phyloP scores from a whole-genome alignment of 1,140 invertebrate genomes.

The Stratiolaelaps scimitus region DNA sequence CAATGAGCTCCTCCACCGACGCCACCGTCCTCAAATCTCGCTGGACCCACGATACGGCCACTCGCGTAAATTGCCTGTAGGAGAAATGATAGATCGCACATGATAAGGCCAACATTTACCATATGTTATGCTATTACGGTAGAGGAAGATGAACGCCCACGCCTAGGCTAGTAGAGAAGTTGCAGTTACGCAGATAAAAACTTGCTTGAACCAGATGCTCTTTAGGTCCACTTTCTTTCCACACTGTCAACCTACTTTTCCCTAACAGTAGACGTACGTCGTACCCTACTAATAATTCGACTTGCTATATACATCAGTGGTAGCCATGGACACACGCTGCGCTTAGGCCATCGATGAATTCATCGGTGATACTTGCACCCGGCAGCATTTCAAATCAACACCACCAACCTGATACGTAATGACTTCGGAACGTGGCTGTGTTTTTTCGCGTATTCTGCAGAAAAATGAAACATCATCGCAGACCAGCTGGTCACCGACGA shows the following conservation, averaged over 20 bases:
- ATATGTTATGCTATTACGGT: not conserved
- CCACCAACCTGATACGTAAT: constrained; percentile 51
- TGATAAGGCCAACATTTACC: not conserved
- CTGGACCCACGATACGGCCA: constrained; percentile 8
- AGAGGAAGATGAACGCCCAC: not conserved
- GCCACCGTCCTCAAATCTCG: constrained; percentile 5
- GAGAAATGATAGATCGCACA: not conserved
- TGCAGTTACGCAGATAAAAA: not conserved
- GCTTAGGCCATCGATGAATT: not conserved
- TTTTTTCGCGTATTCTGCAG: constrained; percentile 33
- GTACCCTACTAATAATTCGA: no score
- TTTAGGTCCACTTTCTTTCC: no score
- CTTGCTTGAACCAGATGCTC: no score
- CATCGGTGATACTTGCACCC: not conserved
- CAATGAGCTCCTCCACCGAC: constrained; percentile 4
- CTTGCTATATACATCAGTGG: not conserved
- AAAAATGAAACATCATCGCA: constrained; percentile 31
- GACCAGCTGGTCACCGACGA: not conserved
- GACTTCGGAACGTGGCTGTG: constrained; percentile 34
- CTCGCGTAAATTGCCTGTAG: not conserved
- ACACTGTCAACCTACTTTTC: no score
- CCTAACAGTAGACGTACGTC: no score
- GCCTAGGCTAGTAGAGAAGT: no score
- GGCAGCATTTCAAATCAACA: constrained; percentile 41
- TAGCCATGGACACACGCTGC: not conserved